phyloP scores from a whole-genome alignment of 2,888 invertebrate species.

The Hipparchia semele region DNA sequence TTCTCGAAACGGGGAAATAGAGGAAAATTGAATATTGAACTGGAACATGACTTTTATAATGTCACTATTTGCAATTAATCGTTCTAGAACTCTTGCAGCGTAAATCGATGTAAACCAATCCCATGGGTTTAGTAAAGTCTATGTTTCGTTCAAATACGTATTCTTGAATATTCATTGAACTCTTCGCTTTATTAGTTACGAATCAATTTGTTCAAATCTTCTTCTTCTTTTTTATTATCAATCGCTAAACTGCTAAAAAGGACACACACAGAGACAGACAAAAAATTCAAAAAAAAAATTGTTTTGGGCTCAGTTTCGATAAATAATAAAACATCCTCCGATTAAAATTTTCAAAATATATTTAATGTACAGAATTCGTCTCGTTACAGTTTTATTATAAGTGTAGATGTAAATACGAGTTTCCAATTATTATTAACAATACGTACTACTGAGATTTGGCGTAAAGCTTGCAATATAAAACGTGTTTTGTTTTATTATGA shows the following conservation, averaged over 20 bases:
- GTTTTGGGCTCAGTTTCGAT: too few relatives aligned
- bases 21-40: background rate
- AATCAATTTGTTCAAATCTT: too few relatives aligned
- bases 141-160: conserved; percentile 8
- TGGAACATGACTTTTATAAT: background rate
- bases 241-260: too few relatives aligned
- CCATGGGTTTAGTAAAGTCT: background rate
- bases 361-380: too few relatives aligned
- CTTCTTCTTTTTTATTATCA: too few relatives aligned
- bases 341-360: too few relatives aligned
- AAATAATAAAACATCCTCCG: too few relatives aligned
- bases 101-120: conserved; percentile 1
- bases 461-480: conserved; percentile 1
- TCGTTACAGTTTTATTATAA: too few relatives aligned
- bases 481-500: background rate
- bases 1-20: background rate
- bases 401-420: background rate
- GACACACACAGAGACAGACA: too few relatives aligned
- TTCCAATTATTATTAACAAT: background rate
- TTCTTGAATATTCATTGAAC: conserved; percentile 2
- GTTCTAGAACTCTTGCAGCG: background rate
- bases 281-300: too few relatives aligned
- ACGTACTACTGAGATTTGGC: background rate
- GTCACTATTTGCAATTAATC: background rate
- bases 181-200: background rate